These are phyloP conservation scores for Rhynchotus rufescens DNA, from an alignment of 2,797 vertebrate genomes.

Conservation along the genomic window DNA sequence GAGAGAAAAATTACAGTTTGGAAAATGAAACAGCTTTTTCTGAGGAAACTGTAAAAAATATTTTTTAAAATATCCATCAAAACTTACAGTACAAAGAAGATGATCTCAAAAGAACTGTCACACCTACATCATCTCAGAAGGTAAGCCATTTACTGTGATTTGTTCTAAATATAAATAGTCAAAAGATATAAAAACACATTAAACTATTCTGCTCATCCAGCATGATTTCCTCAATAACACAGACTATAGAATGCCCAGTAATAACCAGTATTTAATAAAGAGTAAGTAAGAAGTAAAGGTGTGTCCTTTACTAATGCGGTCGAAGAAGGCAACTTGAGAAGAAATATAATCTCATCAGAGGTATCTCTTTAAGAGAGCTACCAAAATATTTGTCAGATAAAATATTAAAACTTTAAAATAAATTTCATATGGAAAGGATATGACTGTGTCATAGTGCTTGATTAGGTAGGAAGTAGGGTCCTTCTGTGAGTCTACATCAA, in stretches of 20 bases:
- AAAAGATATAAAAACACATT: not conserved
- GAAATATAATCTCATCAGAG: not conserved
- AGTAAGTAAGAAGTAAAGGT: not conserved
- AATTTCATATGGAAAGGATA: slow-evolving; percentile 21
- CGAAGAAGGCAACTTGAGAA: not conserved
- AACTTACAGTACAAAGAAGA: not conserved
- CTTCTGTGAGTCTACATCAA: not conserved
- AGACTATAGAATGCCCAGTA: not conserved
- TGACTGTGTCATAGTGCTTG: not conserved
- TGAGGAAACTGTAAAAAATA: not conserved
- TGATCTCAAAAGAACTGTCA: not conserved
- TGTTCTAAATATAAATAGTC: not conserved
- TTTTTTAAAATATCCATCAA: not conserved
- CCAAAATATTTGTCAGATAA: not conserved
- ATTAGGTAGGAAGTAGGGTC: slow-evolving; percentile 6
- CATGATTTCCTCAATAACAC: not conserved
- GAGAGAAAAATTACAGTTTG: not conserved
- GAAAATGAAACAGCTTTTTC: not conserved
- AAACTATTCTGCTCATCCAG: not conserved
- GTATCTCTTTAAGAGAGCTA: not conserved
- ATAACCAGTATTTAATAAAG: not conserved
- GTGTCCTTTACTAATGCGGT: not conserved
- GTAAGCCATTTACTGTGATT: not conserved
- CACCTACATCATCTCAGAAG: not conserved
- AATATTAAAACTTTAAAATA: slow-evolving; percentile 17